Percentiles rank a stretch among this genome's conserved stretches.
Conservation (phyloP, 2,113 vertebrate genomes). For the Erpornis zantholeuca region DNA sequence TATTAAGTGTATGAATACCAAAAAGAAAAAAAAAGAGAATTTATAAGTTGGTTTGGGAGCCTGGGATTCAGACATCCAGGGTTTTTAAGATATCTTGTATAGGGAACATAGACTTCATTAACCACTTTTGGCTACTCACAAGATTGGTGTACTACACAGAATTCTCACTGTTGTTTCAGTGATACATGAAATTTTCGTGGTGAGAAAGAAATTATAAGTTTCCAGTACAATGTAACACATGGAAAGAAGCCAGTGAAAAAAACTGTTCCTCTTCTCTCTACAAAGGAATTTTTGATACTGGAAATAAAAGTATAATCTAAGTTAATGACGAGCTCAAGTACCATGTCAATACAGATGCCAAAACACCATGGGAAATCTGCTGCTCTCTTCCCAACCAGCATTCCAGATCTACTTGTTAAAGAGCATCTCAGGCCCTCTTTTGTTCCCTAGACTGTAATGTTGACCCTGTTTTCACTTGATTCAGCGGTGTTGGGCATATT, state of each 20-base stretch:
- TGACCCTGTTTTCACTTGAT: background rate
- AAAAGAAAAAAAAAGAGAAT: conserved; percentile 32
- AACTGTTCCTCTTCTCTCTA: background rate
- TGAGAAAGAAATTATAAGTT: background rate
- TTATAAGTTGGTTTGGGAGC: conserved; percentile 29
- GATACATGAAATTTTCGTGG: background rate
- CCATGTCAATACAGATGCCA: background rate
- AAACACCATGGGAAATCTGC: background rate
- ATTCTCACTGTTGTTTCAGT: background rate
- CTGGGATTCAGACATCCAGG: background rate
- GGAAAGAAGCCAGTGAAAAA: background rate
- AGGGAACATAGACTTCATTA: conserved; percentile 10
- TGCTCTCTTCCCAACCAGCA: background rate
- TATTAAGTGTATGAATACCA: conserved; percentile 1
- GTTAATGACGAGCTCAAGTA: background rate
- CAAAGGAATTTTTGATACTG: background rate
- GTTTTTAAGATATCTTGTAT: background rate
- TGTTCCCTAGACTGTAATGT: background rate
- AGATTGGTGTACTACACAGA: background rate
- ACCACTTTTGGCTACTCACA: background rate
- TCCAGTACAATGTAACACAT: background rate
- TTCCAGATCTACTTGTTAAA: background rate
- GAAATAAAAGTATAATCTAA: background rate
- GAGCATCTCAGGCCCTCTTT: background rate
- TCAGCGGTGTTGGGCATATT: background rate